Evolutionary conservation across 2,888 invertebrate genomes (phyloP).

Genomic region (Megastigmus dorsalis): DNA sequence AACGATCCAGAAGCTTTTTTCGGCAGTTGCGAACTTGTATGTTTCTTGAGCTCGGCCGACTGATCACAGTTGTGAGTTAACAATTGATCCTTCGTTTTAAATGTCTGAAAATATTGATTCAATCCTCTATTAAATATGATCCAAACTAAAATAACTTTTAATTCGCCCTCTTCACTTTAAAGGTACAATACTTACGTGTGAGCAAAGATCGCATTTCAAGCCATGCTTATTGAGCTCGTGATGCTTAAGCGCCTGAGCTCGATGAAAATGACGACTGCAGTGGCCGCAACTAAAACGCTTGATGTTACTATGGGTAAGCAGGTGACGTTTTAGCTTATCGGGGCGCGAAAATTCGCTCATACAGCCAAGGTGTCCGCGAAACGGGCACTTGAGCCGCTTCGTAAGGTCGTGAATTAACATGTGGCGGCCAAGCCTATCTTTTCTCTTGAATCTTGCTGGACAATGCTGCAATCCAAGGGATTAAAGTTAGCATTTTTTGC

Average conservation of each 20-base stretch:
- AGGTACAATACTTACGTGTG: conserved; percentile 64
- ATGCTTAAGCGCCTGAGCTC: conserved; percentile 71
- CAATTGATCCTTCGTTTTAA: conserved; percentile 70
- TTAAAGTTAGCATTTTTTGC: too few species aligned
- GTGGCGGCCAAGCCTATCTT: conserved; percentile 81
- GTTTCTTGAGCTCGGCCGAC: conserved; percentile 64
- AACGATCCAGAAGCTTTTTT: conserved; percentile 71
- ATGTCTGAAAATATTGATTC: conserved; percentile 60
- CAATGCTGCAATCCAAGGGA: conserved; percentile 75
- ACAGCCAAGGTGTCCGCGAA: conserved; percentile 78
- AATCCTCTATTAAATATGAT: conserved; percentile 9
- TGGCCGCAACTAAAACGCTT: conserved; percentile 70
- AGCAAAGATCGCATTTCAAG: conserved; percentile 70
- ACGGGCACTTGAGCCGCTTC: conserved; percentile 81
- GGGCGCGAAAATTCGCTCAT: conserved; percentile 80
- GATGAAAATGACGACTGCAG: conserved; percentile 70
- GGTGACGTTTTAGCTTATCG: conserved; percentile 80
- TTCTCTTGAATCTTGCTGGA: conserved; percentile 79
- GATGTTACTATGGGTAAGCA: conserved; percentile 78
- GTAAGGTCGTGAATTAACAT: conserved; percentile 79
- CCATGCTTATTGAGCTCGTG: conserved; percentile 70
- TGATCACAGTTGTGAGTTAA: conserved; percentile 70
- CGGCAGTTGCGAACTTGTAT: conserved; percentile 67
- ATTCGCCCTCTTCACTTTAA: too few species aligned
- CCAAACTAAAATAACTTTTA: not conserved